Evolutionary conservation across 2,888 invertebrate species (phyloP).

Genomic region (Toxonevra muliebris): DNA sequence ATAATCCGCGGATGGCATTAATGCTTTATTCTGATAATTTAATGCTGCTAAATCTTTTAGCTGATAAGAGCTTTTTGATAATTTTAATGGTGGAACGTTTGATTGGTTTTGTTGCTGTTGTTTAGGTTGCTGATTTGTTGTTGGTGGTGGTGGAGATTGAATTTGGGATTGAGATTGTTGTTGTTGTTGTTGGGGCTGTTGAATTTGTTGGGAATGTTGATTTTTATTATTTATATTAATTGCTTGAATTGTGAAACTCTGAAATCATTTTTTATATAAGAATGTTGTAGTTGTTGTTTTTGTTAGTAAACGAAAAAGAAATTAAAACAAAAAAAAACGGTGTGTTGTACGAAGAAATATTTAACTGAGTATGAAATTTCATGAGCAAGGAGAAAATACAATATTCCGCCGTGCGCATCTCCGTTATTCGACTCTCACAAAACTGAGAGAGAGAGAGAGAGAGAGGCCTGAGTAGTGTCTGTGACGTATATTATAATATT

Average conservation of each 20-base stretch:
- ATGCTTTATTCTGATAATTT: conserved; percentile 53
- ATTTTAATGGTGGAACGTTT: not conserved
- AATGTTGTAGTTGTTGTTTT: conserved; percentile 6
- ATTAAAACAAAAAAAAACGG: not conserved
- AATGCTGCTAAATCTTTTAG: conserved; percentile 56
- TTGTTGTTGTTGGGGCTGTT: conserved; percentile 36
- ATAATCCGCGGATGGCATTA: conserved; percentile 61
- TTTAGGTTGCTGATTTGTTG: conserved; percentile 33
- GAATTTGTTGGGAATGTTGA: conserved; percentile 40
- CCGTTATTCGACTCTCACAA: no score
- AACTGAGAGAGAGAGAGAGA: no score
- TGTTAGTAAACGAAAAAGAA: not conserved
- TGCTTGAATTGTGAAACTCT: conserved; percentile 32
- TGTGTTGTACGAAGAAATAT: no score
- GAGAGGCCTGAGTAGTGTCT: not conserved
- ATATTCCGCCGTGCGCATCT: no score
- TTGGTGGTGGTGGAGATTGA: conserved; percentile 15
- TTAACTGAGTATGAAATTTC: no score
- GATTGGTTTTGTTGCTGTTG: conserved; percentile 42
- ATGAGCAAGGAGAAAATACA: no score
- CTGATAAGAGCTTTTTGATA: conserved; percentile 58
- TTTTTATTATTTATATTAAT: conserved; percentile 25
- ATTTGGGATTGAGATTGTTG: conserved; percentile 5
- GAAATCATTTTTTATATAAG: conserved; percentile 19
- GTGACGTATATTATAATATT: no score